Base-by-base conservation (phyloP, 2,888 invertebrate species). In the Calliopum simillimum region DNA sequence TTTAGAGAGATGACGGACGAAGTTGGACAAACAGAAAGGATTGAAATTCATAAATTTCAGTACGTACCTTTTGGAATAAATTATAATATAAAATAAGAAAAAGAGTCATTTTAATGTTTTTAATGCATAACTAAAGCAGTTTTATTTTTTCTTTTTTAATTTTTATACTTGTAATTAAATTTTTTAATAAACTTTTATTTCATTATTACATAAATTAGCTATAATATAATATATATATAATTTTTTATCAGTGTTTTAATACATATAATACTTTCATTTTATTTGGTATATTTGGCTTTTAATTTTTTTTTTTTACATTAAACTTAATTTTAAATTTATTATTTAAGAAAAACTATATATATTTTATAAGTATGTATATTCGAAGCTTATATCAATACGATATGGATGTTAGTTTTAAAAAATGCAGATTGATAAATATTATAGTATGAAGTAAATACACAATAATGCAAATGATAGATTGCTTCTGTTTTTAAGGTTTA, bases 101-200 rank as follows among this genome's bases (percentile, higher is more conserved):
- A 61, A 12, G 1, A 21, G 61, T 61, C 3, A 5, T 46, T 61
- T 33, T 14, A 61, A 46, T 61, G 33, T 59, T 67, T 33, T 59
- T 19, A 58, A 67, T 69, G 69, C 65, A 70, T 70, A 70, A 65
- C 70, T 59, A 70, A 65, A 70, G 70, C 59, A 58, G 68, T 71
- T 69, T 70, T 65, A 71, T 72, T 73, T 70, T 73, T 71, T 66
- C 65, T 71, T 74, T 55, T 65, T 71, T 72, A 23, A 55, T 71
- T 71, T 73, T 72, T 69, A 61, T 72, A 71, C 75, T 71, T 62
- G 64, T 70, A 72, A 58, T 68, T 70, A 71, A 72, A 75, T 69
- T 78, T 76, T 74, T 73, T 74, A 71, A 74, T 70, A 75, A 79
- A 77, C 75, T 75, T 74, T 76, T 71, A 74, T 71, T 70, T 63